phyloP scores from a whole-genome alignment of 2,797 vertebrate genomes.

The Pteronotus mesoamericanus region DNA sequence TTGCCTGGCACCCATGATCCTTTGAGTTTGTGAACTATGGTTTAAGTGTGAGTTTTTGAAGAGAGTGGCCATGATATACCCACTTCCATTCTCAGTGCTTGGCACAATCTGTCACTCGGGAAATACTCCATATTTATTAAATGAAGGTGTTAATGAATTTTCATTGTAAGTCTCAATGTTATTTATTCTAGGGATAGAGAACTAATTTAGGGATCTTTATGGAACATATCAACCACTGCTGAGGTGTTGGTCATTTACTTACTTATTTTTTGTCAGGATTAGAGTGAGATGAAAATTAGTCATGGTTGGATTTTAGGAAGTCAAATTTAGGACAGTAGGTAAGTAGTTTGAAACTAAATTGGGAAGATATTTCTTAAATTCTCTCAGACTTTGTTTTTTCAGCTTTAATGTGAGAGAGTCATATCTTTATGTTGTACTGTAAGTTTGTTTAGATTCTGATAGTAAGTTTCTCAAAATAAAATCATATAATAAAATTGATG shows the following conservation, averaged over 20 bases:
- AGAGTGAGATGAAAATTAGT: not conserved
- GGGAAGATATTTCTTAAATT: not conserved
- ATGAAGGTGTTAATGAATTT: not conserved
- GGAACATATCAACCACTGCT: not conserved
- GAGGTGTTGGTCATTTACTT: not conserved
- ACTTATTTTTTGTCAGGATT: not conserved
- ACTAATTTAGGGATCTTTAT: not conserved
- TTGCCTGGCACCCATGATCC: not conserved
- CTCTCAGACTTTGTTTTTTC: not conserved
- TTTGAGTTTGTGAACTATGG: not conserved
- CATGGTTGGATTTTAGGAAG: not conserved
- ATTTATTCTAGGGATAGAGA: not conserved
- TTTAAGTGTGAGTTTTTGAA: not conserved
- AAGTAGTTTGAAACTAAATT: not conserved
- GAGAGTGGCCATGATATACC: not conserved
- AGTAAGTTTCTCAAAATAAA: not conserved
- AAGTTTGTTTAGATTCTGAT: not conserved
- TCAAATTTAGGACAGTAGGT: not conserved
- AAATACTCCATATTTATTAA: not conserved
- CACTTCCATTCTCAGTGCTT: not conserved
- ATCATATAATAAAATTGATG: not conserved
- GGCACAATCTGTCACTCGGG: not conserved
- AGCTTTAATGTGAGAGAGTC: not conserved
- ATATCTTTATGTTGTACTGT: not conserved
- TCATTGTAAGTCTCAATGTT: not conserved